Conservation (phyloP, 2,113 vertebrate genomes). For the Struthidea cinerea region DNA sequence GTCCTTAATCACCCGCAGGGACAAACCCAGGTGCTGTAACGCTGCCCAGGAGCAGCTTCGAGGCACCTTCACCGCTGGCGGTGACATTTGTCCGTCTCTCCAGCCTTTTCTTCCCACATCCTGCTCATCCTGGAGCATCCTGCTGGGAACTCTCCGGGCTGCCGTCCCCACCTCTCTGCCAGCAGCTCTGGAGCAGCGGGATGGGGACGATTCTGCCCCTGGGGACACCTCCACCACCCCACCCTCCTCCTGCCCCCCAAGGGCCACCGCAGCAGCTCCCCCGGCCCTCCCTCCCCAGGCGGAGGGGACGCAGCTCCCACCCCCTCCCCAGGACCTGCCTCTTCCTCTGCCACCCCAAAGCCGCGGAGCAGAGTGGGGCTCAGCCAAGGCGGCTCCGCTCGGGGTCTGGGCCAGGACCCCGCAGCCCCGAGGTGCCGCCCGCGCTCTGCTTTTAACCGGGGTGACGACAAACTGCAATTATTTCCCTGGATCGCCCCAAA, state of each 20-base stretch:
- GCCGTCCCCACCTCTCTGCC: not conserved
- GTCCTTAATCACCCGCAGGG: not conserved
- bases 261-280: not conserved
- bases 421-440: not conserved
- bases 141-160: no score
- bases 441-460: rapidly evolving
- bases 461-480: rapidly evolving
- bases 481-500: not conserved
- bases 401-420: rapidly evolving
- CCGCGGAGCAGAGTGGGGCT: rapidly evolving
- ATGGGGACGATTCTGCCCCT: no score
- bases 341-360: not conserved
- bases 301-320: rapidly evolving
- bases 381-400: rapidly evolving
- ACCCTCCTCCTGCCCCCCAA: not conserved
- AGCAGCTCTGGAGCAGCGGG: rapidly evolving
- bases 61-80: not conserved
- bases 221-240: not conserved
- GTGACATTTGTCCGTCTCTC: rapidly evolving
- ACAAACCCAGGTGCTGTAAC: not conserved
- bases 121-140: no score
- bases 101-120: not conserved
- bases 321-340: rapidly evolving
- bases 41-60: not conserved
- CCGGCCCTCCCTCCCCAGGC: not conserved